Evolutionary conservation across 1,140 invertebrate species (phyloP).

Genomic region (Camponotus pennsylvanicus): DNA sequence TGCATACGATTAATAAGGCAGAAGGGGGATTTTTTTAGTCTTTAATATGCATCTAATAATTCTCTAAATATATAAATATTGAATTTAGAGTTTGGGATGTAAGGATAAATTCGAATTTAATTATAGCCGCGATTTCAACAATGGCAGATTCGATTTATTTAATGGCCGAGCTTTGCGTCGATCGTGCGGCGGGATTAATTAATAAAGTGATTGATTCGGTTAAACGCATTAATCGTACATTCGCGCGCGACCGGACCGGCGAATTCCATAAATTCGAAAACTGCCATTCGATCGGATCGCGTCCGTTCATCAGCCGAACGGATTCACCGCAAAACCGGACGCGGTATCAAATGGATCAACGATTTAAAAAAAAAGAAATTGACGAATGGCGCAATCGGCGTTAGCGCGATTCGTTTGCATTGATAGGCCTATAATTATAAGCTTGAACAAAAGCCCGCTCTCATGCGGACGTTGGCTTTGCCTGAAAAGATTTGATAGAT

Average conservation of each 20-base stretch:
- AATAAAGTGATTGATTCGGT: slow-evolving; percentile 52
- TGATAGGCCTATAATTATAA: slow-evolving; percentile 50
- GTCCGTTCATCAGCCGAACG: slow-evolving; percentile 23
- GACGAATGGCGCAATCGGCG: slow-evolving; percentile 38
- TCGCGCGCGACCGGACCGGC: slow-evolving; percentile 30
- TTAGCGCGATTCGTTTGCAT: slow-evolving; percentile 35
- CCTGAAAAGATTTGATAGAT: not conserved
- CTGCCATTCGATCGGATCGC: slow-evolving; percentile 42
- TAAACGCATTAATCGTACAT: slow-evolving; percentile 49
- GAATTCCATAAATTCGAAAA: slow-evolving; percentile 41
- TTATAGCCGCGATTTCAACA: slow-evolving; percentile 21
- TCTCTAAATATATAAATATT: not conserved
- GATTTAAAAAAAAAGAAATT: slow-evolving; percentile 35
- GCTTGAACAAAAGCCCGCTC: slow-evolving; percentile 8
- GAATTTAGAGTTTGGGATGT: not conserved
- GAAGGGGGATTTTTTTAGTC: not conserved
- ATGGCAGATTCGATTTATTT: slow-evolving; percentile 36
- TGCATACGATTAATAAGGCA: not conserved
- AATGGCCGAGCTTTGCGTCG: slow-evolving; percentile 20
- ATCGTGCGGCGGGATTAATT: slow-evolving; percentile 48
- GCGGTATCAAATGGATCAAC: slow-evolving; percentile 46
- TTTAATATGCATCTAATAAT: not conserved
- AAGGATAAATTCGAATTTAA: slow-evolving; percentile 20
- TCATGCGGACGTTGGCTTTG: not conserved
- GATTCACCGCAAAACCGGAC: slow-evolving; percentile 46